phyloP scores from a whole-genome alignment of 2,888 invertebrate genomes.

The Campaea margaritaria region DNA sequence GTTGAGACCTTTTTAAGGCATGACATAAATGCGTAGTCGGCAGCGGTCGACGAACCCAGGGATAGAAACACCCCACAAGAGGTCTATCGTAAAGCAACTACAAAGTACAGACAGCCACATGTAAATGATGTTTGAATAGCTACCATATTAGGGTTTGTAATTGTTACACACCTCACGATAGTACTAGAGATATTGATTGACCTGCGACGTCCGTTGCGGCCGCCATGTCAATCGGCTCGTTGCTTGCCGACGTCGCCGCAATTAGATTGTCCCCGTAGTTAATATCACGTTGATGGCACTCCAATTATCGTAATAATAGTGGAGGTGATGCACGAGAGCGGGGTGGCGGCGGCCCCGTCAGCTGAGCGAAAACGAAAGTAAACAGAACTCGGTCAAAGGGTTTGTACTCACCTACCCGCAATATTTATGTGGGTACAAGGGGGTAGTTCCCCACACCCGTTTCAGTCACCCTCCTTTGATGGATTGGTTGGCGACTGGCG shows the following conservation, averaged over 20 bases:
- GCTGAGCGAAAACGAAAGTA: slow-evolving; percentile 86
- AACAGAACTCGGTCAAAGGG: slow-evolving; percentile 86
- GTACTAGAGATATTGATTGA: slow-evolving; percentile 18
- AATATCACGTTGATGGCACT: slow-evolving; percentile 72
- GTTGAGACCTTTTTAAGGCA: slow-evolving; percentile 32
- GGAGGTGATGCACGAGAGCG: slow-evolving; percentile 63
- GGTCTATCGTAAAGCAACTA: slow-evolving; percentile 10
- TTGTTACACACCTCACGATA: slow-evolving; percentile 3
- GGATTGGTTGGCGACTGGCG: slow-evolving; percentile 84
- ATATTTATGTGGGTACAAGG: slow-evolving; percentile 84
- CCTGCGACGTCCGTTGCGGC: slow-evolving; percentile 12
- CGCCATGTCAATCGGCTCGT: slow-evolving; percentile 27
- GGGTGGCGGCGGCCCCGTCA: slow-evolving; percentile 79
- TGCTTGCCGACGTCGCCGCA: slow-evolving; percentile 42
- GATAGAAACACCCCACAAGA: slow-evolving; percentile 19
- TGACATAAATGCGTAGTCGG: slow-evolving; percentile 13
- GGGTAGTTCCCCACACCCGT: slow-evolving; percentile 75
- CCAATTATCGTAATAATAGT: slow-evolving; percentile 85
- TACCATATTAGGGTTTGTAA: not conserved
- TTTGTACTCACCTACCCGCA: slow-evolving; percentile 85
- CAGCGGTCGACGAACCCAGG: slow-evolving; percentile 10
- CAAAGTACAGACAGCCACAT: slow-evolving; percentile 1
- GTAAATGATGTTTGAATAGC: not conserved
- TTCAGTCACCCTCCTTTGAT: slow-evolving; percentile 82
- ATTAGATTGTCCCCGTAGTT: slow-evolving; percentile 59